Base-by-base conservation (phyloP, 2,888 invertebrate species). In the Smittia sp. region DNA sequence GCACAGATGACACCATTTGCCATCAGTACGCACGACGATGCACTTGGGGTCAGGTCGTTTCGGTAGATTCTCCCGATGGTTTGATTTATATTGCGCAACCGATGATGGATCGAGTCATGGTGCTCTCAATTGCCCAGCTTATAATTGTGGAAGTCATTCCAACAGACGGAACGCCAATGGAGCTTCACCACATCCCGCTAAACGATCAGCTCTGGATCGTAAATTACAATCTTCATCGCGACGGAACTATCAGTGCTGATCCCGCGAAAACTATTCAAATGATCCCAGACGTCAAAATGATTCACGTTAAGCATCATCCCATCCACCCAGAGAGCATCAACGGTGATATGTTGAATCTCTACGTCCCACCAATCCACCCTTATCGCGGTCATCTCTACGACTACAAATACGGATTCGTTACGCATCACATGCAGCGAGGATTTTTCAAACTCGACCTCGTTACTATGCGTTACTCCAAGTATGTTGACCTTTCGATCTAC, bases 31-130 rank as follows among this genome's bases (percentile, higher is more conserved):
- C 84, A 74, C 84, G 85, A 32, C 84, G 85, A 75, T 91, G 91
- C 80, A 85, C 86, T 68, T 91, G 91, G 91, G 90, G 90, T 1
- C 83, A 86, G 18, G 89, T 90, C 13, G 87, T 90, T 76, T 89
- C 88, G 78, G 89, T 91, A 4, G 70, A 70, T 58, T 22, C 46
- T 18, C 13, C 4, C 24, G 68, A 68, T 22, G 68, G 54, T 0
- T 90, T 89, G 79, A 87, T 91, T 25, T 91, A 90, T 79, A 88
- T 88, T 15, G 87, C 88, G 0, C 91, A 91, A 80, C 90, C 91
- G 6, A 84, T 85, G 75, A 85, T 88, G 77, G 89, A 90, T 81
- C 83, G 91, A 69, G 85, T 91, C 63, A 83, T 91, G 32, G 88
- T 91, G 70, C 88, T 91, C 77, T 90, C 90, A 78, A 87, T 89